Conservation (phyloP, 1,140 invertebrate species). For the Ruditapes philippinarum region DNA sequence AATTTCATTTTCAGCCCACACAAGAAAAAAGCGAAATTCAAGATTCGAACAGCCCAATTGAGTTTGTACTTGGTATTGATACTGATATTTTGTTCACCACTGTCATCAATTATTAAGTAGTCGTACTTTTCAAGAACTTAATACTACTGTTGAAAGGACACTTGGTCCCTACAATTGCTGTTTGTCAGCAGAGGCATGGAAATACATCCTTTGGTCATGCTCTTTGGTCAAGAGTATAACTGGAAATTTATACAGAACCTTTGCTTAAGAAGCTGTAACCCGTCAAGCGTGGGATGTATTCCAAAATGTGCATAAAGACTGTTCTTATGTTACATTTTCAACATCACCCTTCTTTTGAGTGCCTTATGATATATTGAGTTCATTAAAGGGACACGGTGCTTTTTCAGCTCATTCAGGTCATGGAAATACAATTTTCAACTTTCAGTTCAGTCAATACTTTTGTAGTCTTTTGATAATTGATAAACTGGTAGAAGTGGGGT, state of each 20-base stretch:
- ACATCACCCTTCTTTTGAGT: background rate
- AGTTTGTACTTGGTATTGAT: conserved; percentile 61
- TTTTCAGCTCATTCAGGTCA: conserved; percentile 27
- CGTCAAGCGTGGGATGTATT: conserved; percentile 40
- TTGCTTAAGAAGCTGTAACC: conserved; percentile 61
- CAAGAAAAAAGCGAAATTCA: conserved; percentile 38
- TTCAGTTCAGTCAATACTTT: conserved; percentile 25
- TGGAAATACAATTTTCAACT: background rate
- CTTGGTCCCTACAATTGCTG: conserved; percentile 17
- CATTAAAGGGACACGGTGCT: conserved; percentile 25
- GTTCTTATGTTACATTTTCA: conserved; percentile 53
- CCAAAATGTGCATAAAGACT: conserved; percentile 57
- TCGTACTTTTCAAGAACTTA: background rate
- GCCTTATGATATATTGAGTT: background rate
- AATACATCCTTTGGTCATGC: conserved; percentile 71
- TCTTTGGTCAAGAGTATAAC: no score
- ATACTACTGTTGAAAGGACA: conserved; percentile 34
- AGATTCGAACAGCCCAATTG: conserved; percentile 27
- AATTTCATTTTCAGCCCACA: conserved; percentile 52
- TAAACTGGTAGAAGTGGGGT: conserved; percentile 30
- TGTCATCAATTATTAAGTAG: background rate
- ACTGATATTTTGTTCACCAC: conserved; percentile 20
- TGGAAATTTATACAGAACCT: conserved; percentile 53
- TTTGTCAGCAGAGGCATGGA: conserved; percentile 51
- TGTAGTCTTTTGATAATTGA: conserved; percentile 35